Conservation (phyloP, 2,113 vertebrate genomes). For the Apaloderma vittatum region DNA sequence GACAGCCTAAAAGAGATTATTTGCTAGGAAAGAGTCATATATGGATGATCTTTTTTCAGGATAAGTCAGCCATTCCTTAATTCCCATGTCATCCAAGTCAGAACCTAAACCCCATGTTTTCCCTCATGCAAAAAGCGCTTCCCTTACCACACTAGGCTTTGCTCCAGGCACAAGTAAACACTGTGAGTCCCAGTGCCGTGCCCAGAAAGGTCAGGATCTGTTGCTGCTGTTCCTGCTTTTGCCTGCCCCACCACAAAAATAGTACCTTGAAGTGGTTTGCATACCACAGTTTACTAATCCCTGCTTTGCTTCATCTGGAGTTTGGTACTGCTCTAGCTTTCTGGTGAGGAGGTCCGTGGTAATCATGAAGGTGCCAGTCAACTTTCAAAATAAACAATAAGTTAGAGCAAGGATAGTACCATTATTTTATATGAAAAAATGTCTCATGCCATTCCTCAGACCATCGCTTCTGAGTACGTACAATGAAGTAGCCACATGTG, state of each 20-base stretch:
- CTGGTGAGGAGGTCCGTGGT: background rate
- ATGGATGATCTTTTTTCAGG: background rate
- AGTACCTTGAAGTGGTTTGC: conserved; percentile 19
- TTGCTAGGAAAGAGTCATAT: background rate
- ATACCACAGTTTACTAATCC: background rate
- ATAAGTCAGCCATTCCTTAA: conserved; percentile 44
- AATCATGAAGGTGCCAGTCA: background rate
- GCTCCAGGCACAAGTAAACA: conserved; percentile 58
- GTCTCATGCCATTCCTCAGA: fast-evolving
- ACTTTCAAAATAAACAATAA: background rate
- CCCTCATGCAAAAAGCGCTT: conserved; percentile 1
- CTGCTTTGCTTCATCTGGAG: background rate
- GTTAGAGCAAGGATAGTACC: background rate
- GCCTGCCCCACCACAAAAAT: background rate
- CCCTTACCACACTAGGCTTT: background rate
- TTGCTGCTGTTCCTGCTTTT: background rate
- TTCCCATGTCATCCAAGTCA: background rate
- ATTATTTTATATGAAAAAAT: background rate
- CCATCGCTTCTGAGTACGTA: background rate
- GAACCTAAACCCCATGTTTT: conserved; percentile 36
- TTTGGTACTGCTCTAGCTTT: background rate
- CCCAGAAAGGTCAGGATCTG: conserved; percentile 26
- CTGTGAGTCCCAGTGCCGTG: background rate
- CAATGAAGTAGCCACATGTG: fast-evolving
- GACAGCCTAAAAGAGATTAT: background rate